Percentiles rank a stretch among this genome's conserved stretches.
phyloP scores from a whole-genome alignment of 2,888 invertebrate species.

The Cephonodes hylas region DNA sequence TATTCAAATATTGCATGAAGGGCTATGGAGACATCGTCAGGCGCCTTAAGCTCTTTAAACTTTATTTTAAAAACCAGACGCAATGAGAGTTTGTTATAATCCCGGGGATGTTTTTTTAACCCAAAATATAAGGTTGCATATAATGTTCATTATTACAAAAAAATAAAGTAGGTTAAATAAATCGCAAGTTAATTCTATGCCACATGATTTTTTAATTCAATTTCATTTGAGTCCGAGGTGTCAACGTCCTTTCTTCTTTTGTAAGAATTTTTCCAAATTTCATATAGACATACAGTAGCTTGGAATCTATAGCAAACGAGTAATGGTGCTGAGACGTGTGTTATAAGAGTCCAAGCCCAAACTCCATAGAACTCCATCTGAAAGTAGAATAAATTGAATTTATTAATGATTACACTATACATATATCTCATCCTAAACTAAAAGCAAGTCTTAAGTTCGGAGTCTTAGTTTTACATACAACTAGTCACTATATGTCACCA shows the following conservation, averaged over 20 bases:
- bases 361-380: conserved; percentile 84
- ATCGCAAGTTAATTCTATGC: conserved; percentile 39
- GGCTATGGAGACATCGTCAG: too few species aligned
- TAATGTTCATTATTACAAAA: too few species aligned
- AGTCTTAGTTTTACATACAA: too few species aligned
- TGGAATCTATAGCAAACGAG: conserved; percentile 88
- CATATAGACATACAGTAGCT: conserved; percentile 88
- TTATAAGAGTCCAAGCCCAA: conserved; percentile 89
- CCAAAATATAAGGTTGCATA: too few species aligned
- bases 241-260: conserved; percentile 70
- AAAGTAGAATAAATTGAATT: conserved; percentile 15
- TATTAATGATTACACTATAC: background rate
- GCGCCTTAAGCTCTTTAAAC: too few species aligned
- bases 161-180: background rate
- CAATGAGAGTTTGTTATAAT: too few species aligned
- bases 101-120: too few species aligned
- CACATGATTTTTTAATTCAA: conserved; percentile 67
- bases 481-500: too few species aligned
- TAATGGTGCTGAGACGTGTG: conserved; percentile 85
- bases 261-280: conserved; percentile 89
- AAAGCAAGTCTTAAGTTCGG: too few species aligned
- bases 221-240: conserved; percentile 43
- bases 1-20: too few species aligned
- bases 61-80: too few species aligned
- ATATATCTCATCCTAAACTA: too few species aligned